Evolutionary conservation across 1,140 invertebrate genomes (phyloP).

Genomic region (Drosophila grimshawi): DNA sequence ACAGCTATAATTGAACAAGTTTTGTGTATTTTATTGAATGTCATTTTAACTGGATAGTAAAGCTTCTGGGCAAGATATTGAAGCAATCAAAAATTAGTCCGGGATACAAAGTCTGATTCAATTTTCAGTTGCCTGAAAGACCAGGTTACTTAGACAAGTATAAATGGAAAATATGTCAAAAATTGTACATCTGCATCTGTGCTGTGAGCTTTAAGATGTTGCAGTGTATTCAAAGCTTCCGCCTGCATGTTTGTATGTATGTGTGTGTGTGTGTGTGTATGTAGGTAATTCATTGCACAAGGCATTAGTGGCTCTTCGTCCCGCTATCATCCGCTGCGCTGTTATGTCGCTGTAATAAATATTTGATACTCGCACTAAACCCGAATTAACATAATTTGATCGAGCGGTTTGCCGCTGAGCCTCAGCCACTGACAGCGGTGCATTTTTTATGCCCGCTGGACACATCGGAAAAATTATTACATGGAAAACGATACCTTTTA

Average conservation of each 20-base stretch:
- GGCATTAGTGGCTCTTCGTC: conserved; percentile 32
- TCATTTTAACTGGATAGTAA: no score
- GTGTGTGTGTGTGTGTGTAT: conserved; percentile 3
- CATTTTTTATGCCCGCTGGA: conserved; percentile 72
- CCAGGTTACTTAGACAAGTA: no score
- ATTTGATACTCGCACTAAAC: conserved; percentile 74
- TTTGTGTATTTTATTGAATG: no score
- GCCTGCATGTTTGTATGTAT: conserved; percentile 13
- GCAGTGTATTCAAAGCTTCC: conserved; percentile 29
- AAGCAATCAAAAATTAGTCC: no score
- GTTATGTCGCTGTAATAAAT: conserved; percentile 49
- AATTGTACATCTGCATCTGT: no score
- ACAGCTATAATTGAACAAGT: no score
- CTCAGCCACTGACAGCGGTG: conserved; percentile 64
- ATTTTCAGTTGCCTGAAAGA: no score
- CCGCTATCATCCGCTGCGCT: conserved; percentile 13
- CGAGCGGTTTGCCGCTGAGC: conserved; percentile 62
- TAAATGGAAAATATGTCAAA: no score
- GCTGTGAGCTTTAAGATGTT: no score
- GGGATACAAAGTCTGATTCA: no score
- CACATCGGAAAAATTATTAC: conserved; percentile 72
- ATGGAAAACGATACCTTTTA: conserved; percentile 79
- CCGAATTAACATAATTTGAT: conserved; percentile 81
- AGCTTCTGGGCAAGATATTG: no score
- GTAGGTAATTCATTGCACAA: conserved; percentile 23